phyloP scores from a whole-genome alignment of 1,140 invertebrate genomes.

The Meloidogyne hapla region DNA sequence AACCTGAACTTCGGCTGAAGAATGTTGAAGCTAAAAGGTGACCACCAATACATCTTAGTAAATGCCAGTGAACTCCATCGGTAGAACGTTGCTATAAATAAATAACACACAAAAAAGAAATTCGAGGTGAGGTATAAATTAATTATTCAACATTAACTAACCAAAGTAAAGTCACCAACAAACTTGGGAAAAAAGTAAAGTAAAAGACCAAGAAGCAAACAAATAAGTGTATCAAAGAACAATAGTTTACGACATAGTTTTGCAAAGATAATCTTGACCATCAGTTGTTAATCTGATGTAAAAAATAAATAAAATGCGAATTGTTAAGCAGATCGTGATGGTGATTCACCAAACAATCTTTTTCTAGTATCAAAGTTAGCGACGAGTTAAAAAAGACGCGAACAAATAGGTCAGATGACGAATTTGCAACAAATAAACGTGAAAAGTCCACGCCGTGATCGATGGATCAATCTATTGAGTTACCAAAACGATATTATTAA shows the following conservation, averaged over 20 bases:
- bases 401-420: too few relatives aligned
- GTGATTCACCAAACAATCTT: too few relatives aligned
- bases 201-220: background rate
- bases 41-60: slow-evolving; percentile 60
- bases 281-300: too few relatives aligned
- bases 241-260: background rate
- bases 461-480: too few relatives aligned
- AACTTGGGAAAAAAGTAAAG: background rate
- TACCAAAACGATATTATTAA: too few relatives aligned
- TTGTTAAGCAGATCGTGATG: too few relatives aligned
- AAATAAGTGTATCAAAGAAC: background rate
- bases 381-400: too few relatives aligned
- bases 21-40: slow-evolving; percentile 56
- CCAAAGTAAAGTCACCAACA: slow-evolving; percentile 55
- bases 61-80: slow-evolving; percentile 64
- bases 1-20: slow-evolving; percentile 47
- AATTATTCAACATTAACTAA: slow-evolving; percentile 41
- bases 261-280: background rate
- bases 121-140: background rate
- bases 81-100: slow-evolving; percentile 47
- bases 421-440: too few relatives aligned
- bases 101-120: slow-evolving; percentile 33
- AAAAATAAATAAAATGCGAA: too few relatives aligned
- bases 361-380: too few relatives aligned
- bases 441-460: too few relatives aligned